Conservation (phyloP, 2,797 vertebrate genomes). For the Pseudomugil gertrudae region DNA sequence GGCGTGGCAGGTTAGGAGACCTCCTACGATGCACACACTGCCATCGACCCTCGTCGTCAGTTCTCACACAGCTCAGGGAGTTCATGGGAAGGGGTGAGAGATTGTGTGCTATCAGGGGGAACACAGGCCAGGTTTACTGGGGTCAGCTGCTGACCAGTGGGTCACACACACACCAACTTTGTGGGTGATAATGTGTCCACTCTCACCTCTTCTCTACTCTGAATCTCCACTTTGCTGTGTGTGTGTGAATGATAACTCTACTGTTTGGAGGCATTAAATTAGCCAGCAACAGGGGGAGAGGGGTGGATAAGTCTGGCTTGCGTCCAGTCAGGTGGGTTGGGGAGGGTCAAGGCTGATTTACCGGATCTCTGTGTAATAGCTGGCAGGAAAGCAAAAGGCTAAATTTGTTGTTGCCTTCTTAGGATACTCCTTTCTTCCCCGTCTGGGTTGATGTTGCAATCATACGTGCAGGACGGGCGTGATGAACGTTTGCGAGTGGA, state of each 20-base stretch:
- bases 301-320: constrained; percentile 71
- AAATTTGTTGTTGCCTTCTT: constrained; percentile 67
- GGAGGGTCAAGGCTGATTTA: constrained; percentile 77
- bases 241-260: constrained; percentile 66
- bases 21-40: constrained; percentile 63
- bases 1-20: constrained; percentile 65
- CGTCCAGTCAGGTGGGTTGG: constrained; percentile 68
- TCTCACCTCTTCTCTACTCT: constrained; percentile 39
- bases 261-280: constrained; percentile 75
- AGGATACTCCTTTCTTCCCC: constrained; percentile 51
- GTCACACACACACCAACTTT: constrained; percentile 61
- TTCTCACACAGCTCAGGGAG: constrained; percentile 39
- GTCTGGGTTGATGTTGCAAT: constrained; percentile 59
- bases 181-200: constrained; percentile 39
- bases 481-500: constrained; percentile 53
- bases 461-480: constrained; percentile 35
- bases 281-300: constrained; percentile 49
- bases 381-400: constrained; percentile 55
- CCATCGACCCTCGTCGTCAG: constrained; percentile 24
- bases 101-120: constrained; percentile 28
- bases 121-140: constrained; percentile 59
- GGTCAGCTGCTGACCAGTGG: constrained; percentile 66
- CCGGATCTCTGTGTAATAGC: constrained; percentile 57
- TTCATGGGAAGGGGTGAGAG: constrained; percentile 65
- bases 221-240: constrained; percentile 21